phyloP scores from a whole-genome alignment of 92 coral and sea anemone genomes.

The Chrysogorgia sp. region DNA sequence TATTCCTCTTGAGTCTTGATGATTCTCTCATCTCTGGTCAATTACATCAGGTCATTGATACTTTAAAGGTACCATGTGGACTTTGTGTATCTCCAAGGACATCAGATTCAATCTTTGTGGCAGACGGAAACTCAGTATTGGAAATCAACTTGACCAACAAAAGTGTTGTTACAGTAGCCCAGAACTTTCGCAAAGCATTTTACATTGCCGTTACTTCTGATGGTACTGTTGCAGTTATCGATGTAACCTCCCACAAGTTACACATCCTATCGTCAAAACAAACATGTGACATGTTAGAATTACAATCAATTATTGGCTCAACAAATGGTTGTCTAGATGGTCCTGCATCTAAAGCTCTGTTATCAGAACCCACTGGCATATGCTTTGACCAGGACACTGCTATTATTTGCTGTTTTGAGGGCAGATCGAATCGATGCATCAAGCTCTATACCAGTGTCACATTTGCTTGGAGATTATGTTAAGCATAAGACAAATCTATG shows the following conservation, averaged over 20 bases:
- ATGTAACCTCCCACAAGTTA: constrained; percentile 20
- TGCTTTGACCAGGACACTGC: constrained; percentile 24
- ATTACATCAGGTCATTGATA: constrained; percentile 1
- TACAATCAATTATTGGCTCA: constrained; percentile 6
- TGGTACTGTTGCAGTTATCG: constrained; percentile 8
- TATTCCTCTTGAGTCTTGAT: constrained; percentile 10
- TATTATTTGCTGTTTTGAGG: constrained; percentile 12
- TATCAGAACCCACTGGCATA: constrained; percentile 19
- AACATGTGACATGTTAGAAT: not conserved
- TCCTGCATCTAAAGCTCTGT: constrained; percentile 11
- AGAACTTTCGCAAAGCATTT: constrained; percentile 15
- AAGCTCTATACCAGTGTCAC: constrained; percentile 11
- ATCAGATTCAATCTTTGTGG: not conserved
- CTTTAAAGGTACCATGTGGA: constrained; percentile 1
- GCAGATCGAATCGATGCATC: constrained; percentile 24
- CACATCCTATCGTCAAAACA: constrained; percentile 14
- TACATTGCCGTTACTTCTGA: not conserved
- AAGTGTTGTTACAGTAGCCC: not conserved
- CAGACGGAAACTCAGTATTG: constrained; percentile 4
- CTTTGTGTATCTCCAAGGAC: constrained; percentile 15
- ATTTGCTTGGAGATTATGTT: constrained; percentile 19
- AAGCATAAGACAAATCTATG: constrained; percentile 22
- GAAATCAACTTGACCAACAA: constrained; percentile 8
- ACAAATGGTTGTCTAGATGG: constrained; percentile 21
- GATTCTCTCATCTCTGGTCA: constrained; percentile 16